Evolutionary conservation across 1,140 invertebrate species (phyloP).

Genomic region (Drosophila leontia): DNA sequence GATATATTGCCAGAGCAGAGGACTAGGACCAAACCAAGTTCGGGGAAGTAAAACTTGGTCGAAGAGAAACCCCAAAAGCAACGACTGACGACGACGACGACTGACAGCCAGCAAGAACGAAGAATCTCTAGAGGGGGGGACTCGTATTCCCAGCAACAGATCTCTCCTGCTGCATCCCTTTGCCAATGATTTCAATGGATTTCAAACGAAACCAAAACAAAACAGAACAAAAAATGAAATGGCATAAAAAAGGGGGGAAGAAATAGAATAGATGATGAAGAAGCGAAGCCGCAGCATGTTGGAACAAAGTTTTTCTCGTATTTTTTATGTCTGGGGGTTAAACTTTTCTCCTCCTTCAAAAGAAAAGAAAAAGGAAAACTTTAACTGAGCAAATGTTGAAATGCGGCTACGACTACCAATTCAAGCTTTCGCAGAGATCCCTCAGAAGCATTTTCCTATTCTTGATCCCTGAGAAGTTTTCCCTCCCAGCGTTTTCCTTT

Average conservation of each 20-base stretch:
- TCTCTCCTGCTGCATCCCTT: constrained; percentile 2
- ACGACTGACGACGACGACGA: constrained; percentile 18
- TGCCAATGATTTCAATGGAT: constrained; percentile 28
- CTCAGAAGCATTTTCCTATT: not conserved
- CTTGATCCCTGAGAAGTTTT: constrained; percentile 1
- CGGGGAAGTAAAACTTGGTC: constrained; percentile 27
- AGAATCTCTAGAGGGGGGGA: not conserved
- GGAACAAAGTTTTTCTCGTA: constrained; percentile 27
- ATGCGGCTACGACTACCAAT: constrained; percentile 16
- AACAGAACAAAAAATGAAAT: constrained; percentile 11
- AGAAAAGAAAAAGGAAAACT: constrained; percentile 28
- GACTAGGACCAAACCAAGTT: constrained; percentile 3
- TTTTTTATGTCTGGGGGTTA: constrained; percentile 19
- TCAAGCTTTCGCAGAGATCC: constrained; percentile 2
- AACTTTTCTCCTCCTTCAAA: constrained; percentile 25
- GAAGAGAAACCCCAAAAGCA: constrained; percentile 44
- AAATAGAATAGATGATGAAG: constrained; percentile 32
- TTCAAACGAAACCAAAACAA: constrained; percentile 33
- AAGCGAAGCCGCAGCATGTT: constrained; percentile 42
- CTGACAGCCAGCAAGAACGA: constrained; percentile 30
- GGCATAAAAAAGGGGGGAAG: not conserved
- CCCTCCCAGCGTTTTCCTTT: not conserved
- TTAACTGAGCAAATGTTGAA: constrained; percentile 38
- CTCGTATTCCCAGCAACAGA: constrained; percentile 33
- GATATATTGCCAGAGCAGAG: constrained; percentile 64